phyloP scores from a whole-genome alignment of 2,797 vertebrate species.

The Paramormyrops hopkinsi region DNA sequence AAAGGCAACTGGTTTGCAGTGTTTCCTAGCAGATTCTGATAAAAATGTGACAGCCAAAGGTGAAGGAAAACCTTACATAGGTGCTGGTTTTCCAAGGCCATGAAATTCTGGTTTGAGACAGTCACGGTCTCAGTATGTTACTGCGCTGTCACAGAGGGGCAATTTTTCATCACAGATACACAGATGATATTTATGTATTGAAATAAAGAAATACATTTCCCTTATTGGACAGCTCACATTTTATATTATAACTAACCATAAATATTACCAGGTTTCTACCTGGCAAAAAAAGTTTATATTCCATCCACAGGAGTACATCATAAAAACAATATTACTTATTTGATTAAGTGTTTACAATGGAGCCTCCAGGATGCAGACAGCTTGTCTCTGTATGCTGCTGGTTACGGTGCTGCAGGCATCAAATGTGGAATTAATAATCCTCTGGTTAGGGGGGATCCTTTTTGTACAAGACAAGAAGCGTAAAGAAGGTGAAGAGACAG shows the following conservation, averaged over 20 bases:
- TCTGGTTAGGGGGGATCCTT: neutral
- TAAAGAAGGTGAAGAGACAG: conserved; percentile 17
- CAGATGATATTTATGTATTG: conserved; percentile 10
- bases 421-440: conserved; percentile 23
- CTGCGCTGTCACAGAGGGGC: neutral
- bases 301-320: conserved; percentile 32
- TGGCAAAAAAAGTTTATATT: conserved; percentile 37
- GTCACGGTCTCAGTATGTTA: neutral
- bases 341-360: conserved; percentile 30
- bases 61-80: neutral
- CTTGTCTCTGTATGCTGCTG: conserved; percentile 17
- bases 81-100: neutral
- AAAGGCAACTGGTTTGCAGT: conserved; percentile 13
- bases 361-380: conserved; percentile 15
- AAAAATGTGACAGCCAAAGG: conserved; percentile 6
- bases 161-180: conserved; percentile 12
- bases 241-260: conserved; percentile 38
- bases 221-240: neutral
- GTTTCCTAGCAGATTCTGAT: conserved; percentile 33
- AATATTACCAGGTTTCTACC: conserved; percentile 24
- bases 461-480: conserved; percentile 19
- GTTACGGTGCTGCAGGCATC: conserved; percentile 33
- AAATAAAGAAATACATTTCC: neutral
- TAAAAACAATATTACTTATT: conserved; percentile 39
- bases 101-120: neutral